phyloP scores from a whole-genome alignment of 2,797 vertebrate species.

The Lophius americanus region DNA sequence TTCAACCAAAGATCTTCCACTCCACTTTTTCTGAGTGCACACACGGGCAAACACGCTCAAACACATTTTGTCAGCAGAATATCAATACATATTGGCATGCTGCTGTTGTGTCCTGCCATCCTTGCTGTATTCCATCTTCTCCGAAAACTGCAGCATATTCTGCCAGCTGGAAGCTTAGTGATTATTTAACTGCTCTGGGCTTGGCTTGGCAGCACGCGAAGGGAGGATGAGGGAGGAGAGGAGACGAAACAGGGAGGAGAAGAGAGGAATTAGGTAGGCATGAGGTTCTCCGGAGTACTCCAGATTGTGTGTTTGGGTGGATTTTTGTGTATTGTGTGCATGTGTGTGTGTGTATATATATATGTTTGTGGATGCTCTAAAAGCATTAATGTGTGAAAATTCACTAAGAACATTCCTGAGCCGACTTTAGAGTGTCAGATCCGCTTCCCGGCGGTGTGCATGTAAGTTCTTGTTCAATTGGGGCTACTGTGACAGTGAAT shows the following conservation, averaged over 20 bases:
- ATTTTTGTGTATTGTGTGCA: slow-evolving; percentile 20
- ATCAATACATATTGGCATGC: slow-evolving; percentile 74
- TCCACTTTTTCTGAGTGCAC: slow-evolving; percentile 38
- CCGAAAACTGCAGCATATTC: slow-evolving; percentile 59
- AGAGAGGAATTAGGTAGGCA: slow-evolving; percentile 75
- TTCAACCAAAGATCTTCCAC: slow-evolving; percentile 50
- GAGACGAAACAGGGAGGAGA: slow-evolving; percentile 72
- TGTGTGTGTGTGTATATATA: slow-evolving; percentile 6
- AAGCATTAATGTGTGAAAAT: slow-evolving; percentile 73
- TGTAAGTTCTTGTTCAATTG: slow-evolving; percentile 62
- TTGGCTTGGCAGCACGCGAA: slow-evolving; percentile 77
- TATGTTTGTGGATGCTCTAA: slow-evolving; percentile 62
- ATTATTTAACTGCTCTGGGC: slow-evolving; percentile 83
- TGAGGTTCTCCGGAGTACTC: slow-evolving; percentile 48
- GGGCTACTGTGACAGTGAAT: slow-evolving; percentile 54
- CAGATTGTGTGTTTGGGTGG: slow-evolving; percentile 25
- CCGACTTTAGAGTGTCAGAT: slow-evolving; percentile 73
- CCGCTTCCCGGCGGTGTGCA: slow-evolving; percentile 70
- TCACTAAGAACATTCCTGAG: slow-evolving; percentile 70
- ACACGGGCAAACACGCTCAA: slow-evolving; percentile 50
- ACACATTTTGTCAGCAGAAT: slow-evolving; percentile 71
- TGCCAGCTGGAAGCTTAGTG: slow-evolving; percentile 83
- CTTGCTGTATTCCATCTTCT: slow-evolving; percentile 59
- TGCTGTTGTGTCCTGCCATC: slow-evolving; percentile 69
- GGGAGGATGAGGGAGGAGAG: slow-evolving; percentile 77